Percentiles rank a stretch among this genome's conserved stretches.
Evolutionary conservation across 2,113 vertebrate genomes (phyloP).

Genomic region (Lagopus leucura): DNA sequence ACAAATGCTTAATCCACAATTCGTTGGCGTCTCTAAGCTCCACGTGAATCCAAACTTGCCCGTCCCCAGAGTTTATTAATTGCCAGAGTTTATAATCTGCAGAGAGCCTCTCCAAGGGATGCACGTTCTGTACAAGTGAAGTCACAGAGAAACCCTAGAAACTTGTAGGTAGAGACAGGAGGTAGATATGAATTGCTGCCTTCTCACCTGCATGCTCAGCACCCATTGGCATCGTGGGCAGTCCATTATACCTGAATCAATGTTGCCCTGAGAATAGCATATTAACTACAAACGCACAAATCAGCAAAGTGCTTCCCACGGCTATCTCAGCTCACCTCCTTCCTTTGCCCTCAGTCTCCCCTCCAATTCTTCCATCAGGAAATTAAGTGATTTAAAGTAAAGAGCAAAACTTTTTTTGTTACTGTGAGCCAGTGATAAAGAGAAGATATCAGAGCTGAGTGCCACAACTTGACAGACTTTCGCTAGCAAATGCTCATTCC

Average conservation of each 20-base stretch:
- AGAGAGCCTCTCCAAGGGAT: neutral
- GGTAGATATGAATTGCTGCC: neutral
- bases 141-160: neutral
- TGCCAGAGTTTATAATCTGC: neutral
- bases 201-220: neutral
- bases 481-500: neutral
- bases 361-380: neutral
- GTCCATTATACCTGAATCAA: neutral
- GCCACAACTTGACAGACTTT: neutral
- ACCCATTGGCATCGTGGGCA: neutral
- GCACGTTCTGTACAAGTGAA: neutral
- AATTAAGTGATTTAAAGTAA: neutral
- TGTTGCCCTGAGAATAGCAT: neutral
- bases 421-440: neutral
- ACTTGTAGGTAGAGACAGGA: neutral
- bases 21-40: neutral
- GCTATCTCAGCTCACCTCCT: neutral
- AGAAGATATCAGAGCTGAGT: neutral
- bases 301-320: neutral
- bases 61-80: slow-evolving; percentile 3
- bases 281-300: slow-evolving; percentile 36
- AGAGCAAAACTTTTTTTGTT: neutral
- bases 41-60: neutral
- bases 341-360: neutral
- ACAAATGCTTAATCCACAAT: neutral